phyloP scores from a whole-genome alignment of 2,113 vertebrate genomes.

The Microtus montanus region DNA sequence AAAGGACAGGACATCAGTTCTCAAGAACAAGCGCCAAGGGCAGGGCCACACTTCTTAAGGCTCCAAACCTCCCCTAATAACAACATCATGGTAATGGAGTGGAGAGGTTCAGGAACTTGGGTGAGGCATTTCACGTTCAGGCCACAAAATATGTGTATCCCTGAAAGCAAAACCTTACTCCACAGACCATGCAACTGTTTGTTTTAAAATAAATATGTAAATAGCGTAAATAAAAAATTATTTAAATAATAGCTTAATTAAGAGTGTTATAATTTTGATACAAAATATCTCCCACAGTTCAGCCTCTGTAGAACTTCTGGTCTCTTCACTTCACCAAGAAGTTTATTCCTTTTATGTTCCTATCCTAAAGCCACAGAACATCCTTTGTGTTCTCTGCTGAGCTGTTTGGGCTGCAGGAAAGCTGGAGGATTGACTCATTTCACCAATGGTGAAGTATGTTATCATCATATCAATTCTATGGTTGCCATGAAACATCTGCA shows the following conservation, averaged over 20 bases:
- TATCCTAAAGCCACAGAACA: background rate
- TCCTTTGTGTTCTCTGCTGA: background rate
- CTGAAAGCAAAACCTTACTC: background rate
- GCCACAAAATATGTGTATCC: background rate
- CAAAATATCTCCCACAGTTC: background rate
- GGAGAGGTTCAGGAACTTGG: too few relatives aligned
- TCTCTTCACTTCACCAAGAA: background rate
- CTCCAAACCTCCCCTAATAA: background rate
- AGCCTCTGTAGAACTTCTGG: background rate
- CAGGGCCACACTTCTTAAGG: background rate
- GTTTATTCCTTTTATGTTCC: background rate
- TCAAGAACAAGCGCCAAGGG: too few relatives aligned
- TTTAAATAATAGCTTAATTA: constrained; percentile 16
- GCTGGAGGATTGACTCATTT: background rate
- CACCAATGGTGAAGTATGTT: background rate
- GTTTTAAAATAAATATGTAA: background rate
- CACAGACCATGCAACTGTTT: background rate
- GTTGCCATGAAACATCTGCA: too few relatives aligned
- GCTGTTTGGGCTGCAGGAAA: background rate
- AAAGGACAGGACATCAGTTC: background rate
- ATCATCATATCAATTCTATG: background rate
- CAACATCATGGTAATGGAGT: background rate
- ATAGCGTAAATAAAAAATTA: background rate
- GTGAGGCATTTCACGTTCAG: background rate
- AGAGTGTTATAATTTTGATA: background rate